phyloP scores from a whole-genome alignment of 2,797 vertebrate genomes.

The Sternotherus odoratus region DNA sequence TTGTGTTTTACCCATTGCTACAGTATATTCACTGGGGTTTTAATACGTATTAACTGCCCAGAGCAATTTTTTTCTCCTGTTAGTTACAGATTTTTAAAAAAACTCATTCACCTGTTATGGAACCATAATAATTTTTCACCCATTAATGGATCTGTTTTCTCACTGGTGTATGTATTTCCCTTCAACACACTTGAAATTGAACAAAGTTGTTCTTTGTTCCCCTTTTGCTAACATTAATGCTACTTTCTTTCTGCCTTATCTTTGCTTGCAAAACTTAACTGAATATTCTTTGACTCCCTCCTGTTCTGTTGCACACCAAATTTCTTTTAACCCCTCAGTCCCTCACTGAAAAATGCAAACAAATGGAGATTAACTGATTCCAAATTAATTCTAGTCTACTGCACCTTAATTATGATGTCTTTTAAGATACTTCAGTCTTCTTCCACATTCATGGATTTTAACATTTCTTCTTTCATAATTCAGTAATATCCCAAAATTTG shows the following conservation, averaged over 20 bases:
- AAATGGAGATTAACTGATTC: neutral
- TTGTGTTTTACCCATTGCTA: neutral
- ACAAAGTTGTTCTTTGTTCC: neutral
- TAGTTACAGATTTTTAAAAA: neutral
- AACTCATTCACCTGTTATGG: neutral
- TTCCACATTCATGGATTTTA: conserved; percentile 10
- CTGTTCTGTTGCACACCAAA: neutral
- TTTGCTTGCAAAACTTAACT: conserved; percentile 1
- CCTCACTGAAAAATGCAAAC: neutral
- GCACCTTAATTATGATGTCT: neutral
- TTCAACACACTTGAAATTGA: neutral
- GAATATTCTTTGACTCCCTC: neutral
- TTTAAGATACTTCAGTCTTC: conserved; percentile 47
- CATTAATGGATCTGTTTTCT: neutral
- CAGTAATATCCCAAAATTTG: conserved; percentile 22
- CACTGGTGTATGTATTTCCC: neutral
- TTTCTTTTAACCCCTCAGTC: neutral
- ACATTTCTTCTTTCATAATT: conserved; percentile 60
- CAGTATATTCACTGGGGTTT: neutral
- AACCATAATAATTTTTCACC: neutral
- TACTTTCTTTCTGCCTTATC: neutral
- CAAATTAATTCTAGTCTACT: conserved; percentile 19
- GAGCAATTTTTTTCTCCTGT: neutral
- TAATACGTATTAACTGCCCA: neutral
- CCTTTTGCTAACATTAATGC: neutral